Evolutionary conservation across 2,888 invertebrate genomes (phyloP), one percentile per base, ranked within the genome.

Genomic region (Gymnosoma rotundatum): DNA sequence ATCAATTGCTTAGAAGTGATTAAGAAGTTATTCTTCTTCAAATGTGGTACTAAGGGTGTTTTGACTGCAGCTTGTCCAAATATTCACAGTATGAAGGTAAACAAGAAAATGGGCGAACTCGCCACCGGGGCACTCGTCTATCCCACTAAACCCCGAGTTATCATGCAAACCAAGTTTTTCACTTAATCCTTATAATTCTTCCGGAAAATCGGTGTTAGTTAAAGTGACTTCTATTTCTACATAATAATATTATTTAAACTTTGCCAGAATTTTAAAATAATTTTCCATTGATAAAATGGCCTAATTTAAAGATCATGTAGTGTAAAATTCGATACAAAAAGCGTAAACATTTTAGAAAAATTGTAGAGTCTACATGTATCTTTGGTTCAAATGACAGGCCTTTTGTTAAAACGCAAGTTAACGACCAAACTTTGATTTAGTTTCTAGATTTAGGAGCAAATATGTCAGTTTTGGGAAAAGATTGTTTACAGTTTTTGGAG

Each of bases 11-110:
- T 32, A 10, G 50, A 66, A 16, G 20, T n/a, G 9, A 67, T 67
- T 20, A 38, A 67, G 18, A 20, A 14, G 6, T 36, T 36, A 14
- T 67, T 67, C 18, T 67, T 52, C 54, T 54, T 67, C 16, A 67
- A 67, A 67, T 67, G 54, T 18, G 60, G 69, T n/a, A 12, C 1
- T 0, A 52, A 14, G 38, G 20, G 36, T 5, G 52, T 54, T 14
- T 38, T 67, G 20, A 52, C 56, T n/a, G 45, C 16, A 10, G 56
- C 56, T 1, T 69, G 66, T 25, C 66, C 25, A 18, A 66, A 66
- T 6, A 66, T n/a, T n/a, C 32, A 2, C 66, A 66, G 4, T 42
- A 50, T 10, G 38, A 38, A n/a, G 38, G 60, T 38, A 60, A 60
- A 60, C 38, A 7, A 14, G 14, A 45, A 14, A 12, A 45, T 12